Conservation (phyloP, 2,888 invertebrate species). For the Anarsia innoxiella region DNA sequence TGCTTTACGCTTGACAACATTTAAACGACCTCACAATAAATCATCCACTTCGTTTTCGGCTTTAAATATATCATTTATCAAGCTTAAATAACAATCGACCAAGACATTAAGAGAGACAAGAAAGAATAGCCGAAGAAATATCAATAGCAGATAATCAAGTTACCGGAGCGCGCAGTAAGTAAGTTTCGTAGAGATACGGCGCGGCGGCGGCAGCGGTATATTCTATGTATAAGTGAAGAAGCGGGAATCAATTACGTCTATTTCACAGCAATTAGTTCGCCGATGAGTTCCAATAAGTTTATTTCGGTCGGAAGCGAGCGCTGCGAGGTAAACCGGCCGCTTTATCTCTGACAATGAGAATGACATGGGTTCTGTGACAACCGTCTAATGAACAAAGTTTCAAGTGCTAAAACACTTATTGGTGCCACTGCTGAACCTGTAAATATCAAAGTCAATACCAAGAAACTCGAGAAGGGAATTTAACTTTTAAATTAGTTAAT, state of each 20-base stretch:
- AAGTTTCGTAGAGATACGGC: slow-evolving; percentile 3
- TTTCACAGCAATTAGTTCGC: slow-evolving; percentile 15
- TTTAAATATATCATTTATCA: slow-evolving; percentile 4
- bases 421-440: background rate
- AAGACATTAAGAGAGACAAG: background rate
- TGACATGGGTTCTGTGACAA: slow-evolving; percentile 3
- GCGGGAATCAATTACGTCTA: slow-evolving; percentile 12
- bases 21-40: slow-evolving; percentile 8
- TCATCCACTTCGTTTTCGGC: slow-evolving; percentile 2
- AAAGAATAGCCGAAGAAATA: slow-evolving; percentile 2
- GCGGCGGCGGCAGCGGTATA: no score
- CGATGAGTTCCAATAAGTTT: slow-evolving; percentile 12
- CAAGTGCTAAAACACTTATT: background rate
- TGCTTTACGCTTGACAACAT: slow-evolving; percentile 7
- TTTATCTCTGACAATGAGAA: slow-evolving; percentile 1
- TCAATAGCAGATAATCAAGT: background rate
- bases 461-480: background rate
- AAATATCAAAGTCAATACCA: background rate
- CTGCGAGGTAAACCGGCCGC: slow-evolving; percentile 2
- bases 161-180: background rate
- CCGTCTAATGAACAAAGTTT: background rate
- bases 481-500: background rate
- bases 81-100: background rate
- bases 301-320: slow-evolving; percentile 11
- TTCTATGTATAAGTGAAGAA: slow-evolving; percentile 4